Evolutionary conservation across 1,140 invertebrate species (phyloP).

Genomic region (Drosophila melanica): DNA sequence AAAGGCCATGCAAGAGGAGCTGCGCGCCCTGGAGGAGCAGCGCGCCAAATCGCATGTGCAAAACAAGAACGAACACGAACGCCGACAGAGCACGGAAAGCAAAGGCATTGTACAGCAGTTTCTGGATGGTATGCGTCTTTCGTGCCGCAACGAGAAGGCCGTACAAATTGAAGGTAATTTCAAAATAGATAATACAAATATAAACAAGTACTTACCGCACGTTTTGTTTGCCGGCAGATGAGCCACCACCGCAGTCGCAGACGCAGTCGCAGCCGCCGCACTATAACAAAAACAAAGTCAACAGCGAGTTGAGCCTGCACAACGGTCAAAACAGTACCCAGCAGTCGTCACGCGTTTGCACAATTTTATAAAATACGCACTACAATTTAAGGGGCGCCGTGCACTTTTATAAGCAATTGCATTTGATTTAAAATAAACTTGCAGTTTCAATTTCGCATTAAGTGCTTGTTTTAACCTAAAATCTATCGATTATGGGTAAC

Average conservation of each 20-base stretch:
- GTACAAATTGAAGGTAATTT: constrained; percentile 71
- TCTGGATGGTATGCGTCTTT: constrained; percentile 61
- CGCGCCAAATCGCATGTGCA: constrained; percentile 43
- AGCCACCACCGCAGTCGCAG: constrained; percentile 60
- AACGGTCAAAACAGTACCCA: constrained; percentile 62
- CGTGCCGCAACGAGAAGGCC: constrained; percentile 78
- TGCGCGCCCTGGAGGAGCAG: constrained; percentile 60
- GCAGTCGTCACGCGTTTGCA: constrained; percentile 80
- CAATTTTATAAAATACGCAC: constrained; percentile 77
- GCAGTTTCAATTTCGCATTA: constrained; percentile 43
- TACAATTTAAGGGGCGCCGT: constrained; percentile 1
- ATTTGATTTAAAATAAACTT: constrained; percentile 63
- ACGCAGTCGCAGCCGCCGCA: constrained; percentile 46
- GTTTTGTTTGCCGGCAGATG: constrained; percentile 60
- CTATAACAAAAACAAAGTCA: constrained; percentile 72
- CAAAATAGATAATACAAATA: not conserved
- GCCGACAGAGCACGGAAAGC: constrained; percentile 40
- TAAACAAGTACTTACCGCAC: constrained; percentile 44
- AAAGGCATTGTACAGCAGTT: constrained; percentile 74
- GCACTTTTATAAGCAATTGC: constrained; percentile 72
- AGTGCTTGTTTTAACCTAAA: constrained; percentile 5
- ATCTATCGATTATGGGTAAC: not conserved
- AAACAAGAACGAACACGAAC: constrained; percentile 21
- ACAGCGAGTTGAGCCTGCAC: constrained; percentile 70
- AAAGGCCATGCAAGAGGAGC: constrained; percentile 73